Evolutionary conservation across 2,113 vertebrate genomes (phyloP).

Genomic region (Hemiprocne comata): DNA sequence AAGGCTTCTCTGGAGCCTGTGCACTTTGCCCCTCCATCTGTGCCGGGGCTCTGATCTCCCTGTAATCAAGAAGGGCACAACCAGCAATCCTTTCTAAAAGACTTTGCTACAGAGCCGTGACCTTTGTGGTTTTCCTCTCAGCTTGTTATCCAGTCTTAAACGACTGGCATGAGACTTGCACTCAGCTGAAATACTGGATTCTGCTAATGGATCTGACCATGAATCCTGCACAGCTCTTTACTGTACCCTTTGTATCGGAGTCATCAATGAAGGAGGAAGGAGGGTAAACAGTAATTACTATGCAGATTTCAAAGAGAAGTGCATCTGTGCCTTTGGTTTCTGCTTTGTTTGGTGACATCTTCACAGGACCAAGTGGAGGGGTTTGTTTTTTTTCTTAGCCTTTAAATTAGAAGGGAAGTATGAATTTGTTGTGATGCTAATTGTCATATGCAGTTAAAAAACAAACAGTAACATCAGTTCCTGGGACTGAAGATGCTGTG

Average conservation of each 20-base stretch:
- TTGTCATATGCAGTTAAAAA: background rate
- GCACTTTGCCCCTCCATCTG: conserved; percentile 23
- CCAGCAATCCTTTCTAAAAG: background rate
- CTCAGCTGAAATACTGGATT: background rate
- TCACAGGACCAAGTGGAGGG: conserved; percentile 31
- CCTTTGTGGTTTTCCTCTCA: background rate
- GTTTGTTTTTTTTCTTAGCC: conserved; percentile 6
- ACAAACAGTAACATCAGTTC: background rate
- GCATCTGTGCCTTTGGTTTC: conserved; percentile 45
- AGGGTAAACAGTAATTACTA: conserved; percentile 65
- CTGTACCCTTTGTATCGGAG: conserved; percentile 52
- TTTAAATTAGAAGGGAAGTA: conserved; percentile 70
- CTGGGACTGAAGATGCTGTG: conserved; percentile 5
- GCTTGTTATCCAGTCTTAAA: background rate
- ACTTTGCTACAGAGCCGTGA: background rate
- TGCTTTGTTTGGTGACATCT: conserved; percentile 69
- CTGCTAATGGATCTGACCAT: conserved; percentile 25
- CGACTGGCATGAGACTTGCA: background rate
- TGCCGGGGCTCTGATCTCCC: background rate
- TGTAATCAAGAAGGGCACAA: background rate
- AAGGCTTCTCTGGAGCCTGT: background rate
- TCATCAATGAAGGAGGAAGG: background rate
- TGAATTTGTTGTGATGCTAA: conserved; percentile 55
- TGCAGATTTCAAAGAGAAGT: conserved; percentile 74
- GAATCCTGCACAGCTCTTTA: conserved; percentile 14